phyloP scores from a whole-genome alignment of 1,140 invertebrate species.

The Potamilus streckersoni region DNA sequence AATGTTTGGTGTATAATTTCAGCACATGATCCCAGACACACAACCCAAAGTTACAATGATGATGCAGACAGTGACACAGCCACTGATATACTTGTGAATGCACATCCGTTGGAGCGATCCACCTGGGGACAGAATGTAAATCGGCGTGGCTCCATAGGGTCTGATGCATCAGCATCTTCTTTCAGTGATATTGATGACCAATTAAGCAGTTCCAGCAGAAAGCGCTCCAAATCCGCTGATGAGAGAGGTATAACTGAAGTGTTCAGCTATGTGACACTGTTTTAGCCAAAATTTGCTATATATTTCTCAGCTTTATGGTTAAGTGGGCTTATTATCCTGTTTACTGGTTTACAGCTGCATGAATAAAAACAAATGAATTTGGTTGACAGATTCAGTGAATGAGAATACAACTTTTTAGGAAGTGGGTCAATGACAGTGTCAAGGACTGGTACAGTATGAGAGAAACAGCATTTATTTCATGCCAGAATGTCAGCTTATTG shows the following conservation, averaged over 20 bases:
- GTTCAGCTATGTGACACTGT: too few relatives aligned
- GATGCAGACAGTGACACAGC: constrained; percentile 33
- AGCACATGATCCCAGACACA: background rate
- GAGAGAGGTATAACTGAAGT: constrained; percentile 8
- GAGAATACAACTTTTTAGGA: too few relatives aligned
- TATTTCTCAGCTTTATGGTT: too few relatives aligned
- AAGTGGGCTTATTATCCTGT: too few relatives aligned
- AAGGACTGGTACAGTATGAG: too few relatives aligned
- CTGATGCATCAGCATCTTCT: constrained; percentile 26
- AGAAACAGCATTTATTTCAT: too few relatives aligned
- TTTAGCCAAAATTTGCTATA: too few relatives aligned
- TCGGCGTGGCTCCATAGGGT: constrained; percentile 19
- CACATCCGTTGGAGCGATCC: constrained; percentile 5
- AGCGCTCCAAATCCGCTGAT: constrained; percentile 29
- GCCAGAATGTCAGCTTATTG: too few relatives aligned
- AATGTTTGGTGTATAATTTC: background rate
- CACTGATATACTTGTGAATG: constrained; percentile 27
- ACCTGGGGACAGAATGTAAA: constrained; percentile 11
- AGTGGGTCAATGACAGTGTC: too few relatives aligned
- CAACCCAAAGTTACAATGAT: constrained; percentile 2
- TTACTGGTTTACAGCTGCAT: too few relatives aligned
- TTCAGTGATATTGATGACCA: constrained; percentile 33
- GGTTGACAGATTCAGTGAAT: too few relatives aligned
- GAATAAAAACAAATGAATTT: too few relatives aligned
- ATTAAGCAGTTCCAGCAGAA: constrained; percentile 14